Conservation (phyloP, 2,888 invertebrate genomes). For the Oscheius myriophilus region DNA sequence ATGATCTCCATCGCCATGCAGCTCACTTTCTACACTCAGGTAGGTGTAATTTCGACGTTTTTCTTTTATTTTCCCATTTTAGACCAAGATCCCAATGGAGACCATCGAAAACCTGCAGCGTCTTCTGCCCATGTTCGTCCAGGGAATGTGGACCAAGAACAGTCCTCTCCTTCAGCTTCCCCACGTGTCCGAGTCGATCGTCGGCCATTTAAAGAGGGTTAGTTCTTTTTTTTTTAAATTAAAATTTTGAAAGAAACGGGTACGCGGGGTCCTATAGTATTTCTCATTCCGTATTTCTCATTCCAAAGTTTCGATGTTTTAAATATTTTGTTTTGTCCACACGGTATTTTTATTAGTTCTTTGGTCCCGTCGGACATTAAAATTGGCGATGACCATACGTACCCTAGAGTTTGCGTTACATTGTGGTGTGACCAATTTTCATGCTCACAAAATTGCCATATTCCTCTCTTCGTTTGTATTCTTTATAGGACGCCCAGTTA, state of each 20-base stretch:
- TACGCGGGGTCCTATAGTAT: too few species aligned
- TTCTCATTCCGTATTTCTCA: too few species aligned
- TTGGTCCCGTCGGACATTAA: too few species aligned
- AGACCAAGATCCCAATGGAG: slow-evolving; percentile 57
- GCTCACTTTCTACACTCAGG: slow-evolving; percentile 80
- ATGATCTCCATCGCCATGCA: slow-evolving; percentile 96
- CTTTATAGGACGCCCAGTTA: too few species aligned
- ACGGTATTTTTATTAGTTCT: too few species aligned
- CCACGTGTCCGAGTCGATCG: slow-evolving; percentile 73
- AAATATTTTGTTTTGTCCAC: too few species aligned
- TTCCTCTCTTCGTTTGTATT: too few species aligned
- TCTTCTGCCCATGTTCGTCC: slow-evolving; percentile 93
- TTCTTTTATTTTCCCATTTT: slow-evolving; percentile 18
- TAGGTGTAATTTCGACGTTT: neutral
- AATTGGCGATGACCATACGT: too few species aligned
- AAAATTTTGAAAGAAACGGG: neutral
- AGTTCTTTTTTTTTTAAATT: slow-evolving; percentile 3
- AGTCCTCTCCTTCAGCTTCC: slow-evolving; percentile 87
- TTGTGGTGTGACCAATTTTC: too few species aligned
- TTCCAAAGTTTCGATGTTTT: too few species aligned
- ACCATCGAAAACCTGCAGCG: slow-evolving; percentile 72
- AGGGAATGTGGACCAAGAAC: slow-evolving; percentile 93
- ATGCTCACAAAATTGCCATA: too few species aligned
- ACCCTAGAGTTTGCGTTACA: too few species aligned
- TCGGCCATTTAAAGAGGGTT: slow-evolving; percentile 85